A percentile compares a stretch with the other conserved stretches of the same genome.
These are phyloP conservation scores for Rhinogobio ventralis DNA, from an alignment of 2,797 vertebrate genomes.

Conservation along the genomic window DNA sequence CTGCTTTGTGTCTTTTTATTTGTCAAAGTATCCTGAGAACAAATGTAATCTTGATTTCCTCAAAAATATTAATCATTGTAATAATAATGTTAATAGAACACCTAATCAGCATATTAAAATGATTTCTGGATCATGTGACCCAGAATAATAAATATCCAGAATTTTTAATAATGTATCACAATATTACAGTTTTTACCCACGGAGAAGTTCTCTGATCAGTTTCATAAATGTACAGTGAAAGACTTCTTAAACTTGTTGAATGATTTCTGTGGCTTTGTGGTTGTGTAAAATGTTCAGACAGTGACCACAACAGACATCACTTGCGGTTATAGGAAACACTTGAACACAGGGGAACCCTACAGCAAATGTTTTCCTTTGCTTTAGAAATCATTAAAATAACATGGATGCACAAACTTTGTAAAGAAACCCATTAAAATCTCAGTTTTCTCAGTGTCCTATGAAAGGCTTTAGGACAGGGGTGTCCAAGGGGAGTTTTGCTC, in stretches of 20 bases:
- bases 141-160: neutral
- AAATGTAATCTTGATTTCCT: neutral
- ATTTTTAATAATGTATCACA: too few species aligned
- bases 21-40: neutral
- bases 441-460: neutral
- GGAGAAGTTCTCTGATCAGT: neutral
- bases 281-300: slow-evolving; percentile 1
- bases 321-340: neutral
- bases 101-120: neutral
- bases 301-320: neutral
- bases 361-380: neutral
- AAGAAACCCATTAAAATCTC: neutral
- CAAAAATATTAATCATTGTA: neutral
- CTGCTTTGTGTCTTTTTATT: neutral
- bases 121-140: neutral
- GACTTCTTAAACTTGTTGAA: neutral
- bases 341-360: neutral
- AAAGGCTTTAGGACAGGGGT: neutral
- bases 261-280: slow-evolving; percentile 24
- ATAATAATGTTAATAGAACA: neutral
- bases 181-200: neutral
- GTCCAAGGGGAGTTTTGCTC: too few species aligned
- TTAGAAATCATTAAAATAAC: too few species aligned
- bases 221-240: neutral
- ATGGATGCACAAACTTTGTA: neutral